Evolutionary conservation across 2,888 invertebrate species (phyloP), one percentile per base, ranked within the genome.

Genomic region (Cheilosia impressa): DNA sequence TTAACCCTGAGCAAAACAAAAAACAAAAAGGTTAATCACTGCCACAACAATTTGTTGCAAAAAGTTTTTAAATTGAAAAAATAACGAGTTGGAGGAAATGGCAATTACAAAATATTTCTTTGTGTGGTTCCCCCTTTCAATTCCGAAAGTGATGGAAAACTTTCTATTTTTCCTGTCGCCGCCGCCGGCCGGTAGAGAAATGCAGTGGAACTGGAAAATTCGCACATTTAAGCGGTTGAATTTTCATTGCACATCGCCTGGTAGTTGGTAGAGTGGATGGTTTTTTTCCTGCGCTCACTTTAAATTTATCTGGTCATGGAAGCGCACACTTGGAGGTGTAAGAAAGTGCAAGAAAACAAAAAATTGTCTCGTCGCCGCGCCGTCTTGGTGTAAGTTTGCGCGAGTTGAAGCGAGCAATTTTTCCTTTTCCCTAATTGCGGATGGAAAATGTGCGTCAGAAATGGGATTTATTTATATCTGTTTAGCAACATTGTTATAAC

Each of bases 151-250:
- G 10, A 60, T 43, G 55, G 69, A 52, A 57, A 77, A 82, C 82
- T 82, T 82, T 82, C 82, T 72, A 72, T 60, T 76, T 80, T 82
- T 60, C 43, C 43, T 38, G 52, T 52, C 17, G 41, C 24, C 7
- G 47, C 53, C 63, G 43, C 52, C 65, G 69, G 72, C 79, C 65
- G 52, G 63, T 15, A 34, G 53, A 71, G 55, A 69, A 69, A 55
- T 27, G 24, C 19, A 38, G n/a, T 62, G n/a, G 17, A 68, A 80
- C 62, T 62, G 62, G 75, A 68, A 75, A 80, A 80, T 75, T 80
- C 75, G 68, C 75, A 63, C 68, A 24, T 66, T 68, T 55, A 68
- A 66, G 43, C 55, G 66, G 62, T 73, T 53, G 45, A 45, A 60
- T 66, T 80, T 65, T 47, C 65, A 69, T 41, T 68, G 50, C 27